phyloP scores from a whole-genome alignment of 1,140 invertebrate species.

The Zaprionus inermis region DNA sequence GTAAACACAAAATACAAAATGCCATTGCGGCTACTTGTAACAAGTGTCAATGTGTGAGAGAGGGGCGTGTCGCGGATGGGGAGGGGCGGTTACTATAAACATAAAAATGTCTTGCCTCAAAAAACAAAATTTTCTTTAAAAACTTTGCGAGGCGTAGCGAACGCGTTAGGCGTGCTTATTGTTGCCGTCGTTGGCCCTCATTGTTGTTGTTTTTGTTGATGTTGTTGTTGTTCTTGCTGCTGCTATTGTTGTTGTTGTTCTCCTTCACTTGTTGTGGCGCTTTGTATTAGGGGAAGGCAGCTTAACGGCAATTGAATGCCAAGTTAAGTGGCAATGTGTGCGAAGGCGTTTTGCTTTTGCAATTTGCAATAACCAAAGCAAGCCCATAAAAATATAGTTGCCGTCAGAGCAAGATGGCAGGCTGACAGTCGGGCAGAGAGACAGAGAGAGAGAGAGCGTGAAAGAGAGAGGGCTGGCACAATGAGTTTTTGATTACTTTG shows the following conservation, averaged over 20 bases:
- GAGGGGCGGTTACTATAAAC: constrained; percentile 61
- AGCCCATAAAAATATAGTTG: constrained; percentile 78
- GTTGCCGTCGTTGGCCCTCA: constrained; percentile 45
- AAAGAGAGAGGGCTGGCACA: constrained; percentile 46
- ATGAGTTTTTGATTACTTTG: constrained; percentile 82
- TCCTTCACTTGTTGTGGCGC: background rate
- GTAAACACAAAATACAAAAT: constrained; percentile 56
- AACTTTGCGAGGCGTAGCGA: constrained; percentile 68
- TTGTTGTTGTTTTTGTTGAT: constrained; percentile 41
- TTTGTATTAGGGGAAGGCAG: constrained; percentile 26
- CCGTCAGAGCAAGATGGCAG: constrained; percentile 24
- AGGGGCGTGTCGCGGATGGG: background rate
- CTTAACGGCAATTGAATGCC: constrained; percentile 80
- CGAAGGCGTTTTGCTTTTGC: constrained; percentile 77
- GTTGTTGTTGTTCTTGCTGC: constrained; percentile 20
- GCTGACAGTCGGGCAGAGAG: constrained; percentile 9
- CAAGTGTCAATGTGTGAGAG: constrained; percentile 65
- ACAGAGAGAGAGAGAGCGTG: background rate
- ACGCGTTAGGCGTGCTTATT: constrained; percentile 62
- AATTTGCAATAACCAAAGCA: constrained; percentile 81
- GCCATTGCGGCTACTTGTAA: constrained; percentile 66
- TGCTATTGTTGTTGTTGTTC: no score
- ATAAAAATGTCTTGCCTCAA: constrained; percentile 68
- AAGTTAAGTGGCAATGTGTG: constrained; percentile 76
- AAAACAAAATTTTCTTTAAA: constrained; percentile 61